phyloP scores from a whole-genome alignment of 2,797 vertebrate species.

The Amniataba percoides region DNA sequence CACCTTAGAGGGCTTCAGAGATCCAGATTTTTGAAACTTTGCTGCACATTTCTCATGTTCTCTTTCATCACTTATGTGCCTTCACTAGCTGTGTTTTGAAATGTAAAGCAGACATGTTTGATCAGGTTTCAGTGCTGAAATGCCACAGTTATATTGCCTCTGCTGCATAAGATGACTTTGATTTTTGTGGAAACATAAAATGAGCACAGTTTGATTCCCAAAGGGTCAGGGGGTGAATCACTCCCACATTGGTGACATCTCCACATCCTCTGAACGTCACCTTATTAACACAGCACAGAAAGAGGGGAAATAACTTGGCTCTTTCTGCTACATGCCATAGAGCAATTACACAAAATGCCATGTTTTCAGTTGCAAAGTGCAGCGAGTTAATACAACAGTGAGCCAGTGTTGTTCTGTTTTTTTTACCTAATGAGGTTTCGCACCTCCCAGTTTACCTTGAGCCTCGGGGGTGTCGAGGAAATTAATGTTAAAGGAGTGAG shows the following conservation, averaged over 20 bases:
- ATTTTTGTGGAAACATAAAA: slow-evolving; percentile 31
- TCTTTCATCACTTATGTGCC: background rate
- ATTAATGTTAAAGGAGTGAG: slow-evolving; percentile 55
- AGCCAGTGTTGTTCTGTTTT: slow-evolving; percentile 23
- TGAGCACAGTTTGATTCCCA: slow-evolving; percentile 13
- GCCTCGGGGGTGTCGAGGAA: slow-evolving; percentile 39
- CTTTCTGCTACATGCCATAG: background rate
- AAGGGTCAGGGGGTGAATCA: slow-evolving; percentile 25
- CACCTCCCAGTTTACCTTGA: slow-evolving; percentile 54
- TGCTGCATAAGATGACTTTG: slow-evolving; percentile 2
- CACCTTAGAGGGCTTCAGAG: background rate
- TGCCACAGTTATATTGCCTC: background rate
- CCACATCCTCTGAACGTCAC: background rate
- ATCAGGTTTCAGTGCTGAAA: slow-evolving; percentile 17
- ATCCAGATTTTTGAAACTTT: slow-evolving; percentile 11
- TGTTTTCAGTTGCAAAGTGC: slow-evolving; percentile 29
- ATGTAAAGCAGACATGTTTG: slow-evolving; percentile 22
- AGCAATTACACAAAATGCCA: slow-evolving; percentile 21
- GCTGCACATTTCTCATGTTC: slow-evolving; percentile 5
- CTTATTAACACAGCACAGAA: slow-evolving; percentile 13
- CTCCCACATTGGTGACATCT: slow-evolving; percentile 12
- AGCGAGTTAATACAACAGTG: slow-evolving; percentile 6
- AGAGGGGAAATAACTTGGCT: slow-evolving; percentile 6
- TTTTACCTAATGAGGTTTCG: slow-evolving; percentile 62
- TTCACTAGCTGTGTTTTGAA: slow-evolving; percentile 15